Conservation (phyloP, 2,888 invertebrate species). For the Catocala nupta region DNA sequence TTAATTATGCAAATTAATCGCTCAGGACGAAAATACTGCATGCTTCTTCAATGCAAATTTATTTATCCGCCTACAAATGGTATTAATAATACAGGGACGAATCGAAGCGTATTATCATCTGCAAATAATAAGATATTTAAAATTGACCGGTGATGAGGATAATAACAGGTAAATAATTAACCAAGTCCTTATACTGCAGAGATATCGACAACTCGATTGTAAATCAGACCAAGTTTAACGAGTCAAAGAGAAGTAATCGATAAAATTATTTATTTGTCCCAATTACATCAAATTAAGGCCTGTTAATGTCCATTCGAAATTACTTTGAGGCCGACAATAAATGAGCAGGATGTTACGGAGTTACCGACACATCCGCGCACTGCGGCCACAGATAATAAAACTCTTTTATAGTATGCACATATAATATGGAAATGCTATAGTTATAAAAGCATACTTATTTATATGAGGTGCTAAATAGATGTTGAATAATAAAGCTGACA, state of each 20-base stretch:
- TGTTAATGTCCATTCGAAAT: slow-evolving; percentile 21
- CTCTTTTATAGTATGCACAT: slow-evolving; percentile 23
- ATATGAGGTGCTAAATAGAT: slow-evolving; percentile 37
- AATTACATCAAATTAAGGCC: slow-evolving; percentile 22
- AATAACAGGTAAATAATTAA: background rate
- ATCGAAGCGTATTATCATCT: background rate
- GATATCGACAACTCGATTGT: too few relatives aligned
- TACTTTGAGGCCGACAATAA: slow-evolving; percentile 19
- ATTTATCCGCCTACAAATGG: too few relatives aligned
- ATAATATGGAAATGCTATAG: slow-evolving; percentile 29
- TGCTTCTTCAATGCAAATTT: too few relatives aligned
- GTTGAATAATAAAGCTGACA: slow-evolving; percentile 38
- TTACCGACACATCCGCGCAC: slow-evolving; percentile 29
- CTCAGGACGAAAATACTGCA: too few relatives aligned
- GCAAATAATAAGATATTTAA: background rate
- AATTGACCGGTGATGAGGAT: background rate
- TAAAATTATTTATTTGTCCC: slow-evolving; percentile 24
- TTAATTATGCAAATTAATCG: too few relatives aligned
- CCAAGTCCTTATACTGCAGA: too few relatives aligned
- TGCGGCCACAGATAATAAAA: slow-evolving; percentile 30
- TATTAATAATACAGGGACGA: slow-evolving; percentile 1
- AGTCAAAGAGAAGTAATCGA: slow-evolving; percentile 11
- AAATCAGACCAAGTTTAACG: slow-evolving; percentile 13
- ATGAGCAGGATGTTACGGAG: slow-evolving; percentile 30
- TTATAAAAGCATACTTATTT: slow-evolving; percentile 26